Base-by-base conservation (phyloP, 1,140 invertebrate species). In the Drosophila pandora region DNA sequence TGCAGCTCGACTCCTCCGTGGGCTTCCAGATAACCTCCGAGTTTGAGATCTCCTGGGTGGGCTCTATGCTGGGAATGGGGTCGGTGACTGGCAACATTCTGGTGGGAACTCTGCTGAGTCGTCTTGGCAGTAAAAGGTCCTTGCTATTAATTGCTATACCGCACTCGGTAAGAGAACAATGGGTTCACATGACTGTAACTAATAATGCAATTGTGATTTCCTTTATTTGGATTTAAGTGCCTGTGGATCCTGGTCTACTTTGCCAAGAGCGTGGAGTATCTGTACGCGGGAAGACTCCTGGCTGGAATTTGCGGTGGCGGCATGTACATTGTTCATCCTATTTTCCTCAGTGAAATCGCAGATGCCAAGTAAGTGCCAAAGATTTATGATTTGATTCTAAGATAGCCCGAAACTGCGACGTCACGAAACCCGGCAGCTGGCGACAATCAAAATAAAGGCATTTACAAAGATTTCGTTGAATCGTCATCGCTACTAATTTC, bases 261-360 rank as follows among this genome's bases (percentile, higher is more conserved):
- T 10, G 84, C 80, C 5, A 41, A 70, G 13, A 64, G 76, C 17
- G 74, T 80, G 2, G 76, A 80, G 22, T 77, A 64, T 32, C 90
- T 91, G 13, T 90, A 91, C 23, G 61, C 91, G 23, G 91, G 90
- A 8, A 78, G 92, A 28, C 85, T 92, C 9, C 39, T 93, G 0
- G 73, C 75, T 13, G 92, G 92, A 37, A 61, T 93, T 5, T 82
- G 81, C 0, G 73, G 90, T 12, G 89, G 89, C 9, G 69, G 85
- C 58, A 77, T 79, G 63, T 90, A 85, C 53, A 75, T 87, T 58
- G 72, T 75, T 37, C 73, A 87, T 54, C 71, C 90, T 37, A 72
- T 91, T 37, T 91, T 84, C 12, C 75, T 91, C 17, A 77, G 82
- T 43, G 90, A 91, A 76, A 90, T 91, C 25, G 61, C 90, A 34